Evolutionary conservation across 2,797 vertebrate species (phyloP).

Genomic region (Oryzias dopingdopingensis): DNA sequence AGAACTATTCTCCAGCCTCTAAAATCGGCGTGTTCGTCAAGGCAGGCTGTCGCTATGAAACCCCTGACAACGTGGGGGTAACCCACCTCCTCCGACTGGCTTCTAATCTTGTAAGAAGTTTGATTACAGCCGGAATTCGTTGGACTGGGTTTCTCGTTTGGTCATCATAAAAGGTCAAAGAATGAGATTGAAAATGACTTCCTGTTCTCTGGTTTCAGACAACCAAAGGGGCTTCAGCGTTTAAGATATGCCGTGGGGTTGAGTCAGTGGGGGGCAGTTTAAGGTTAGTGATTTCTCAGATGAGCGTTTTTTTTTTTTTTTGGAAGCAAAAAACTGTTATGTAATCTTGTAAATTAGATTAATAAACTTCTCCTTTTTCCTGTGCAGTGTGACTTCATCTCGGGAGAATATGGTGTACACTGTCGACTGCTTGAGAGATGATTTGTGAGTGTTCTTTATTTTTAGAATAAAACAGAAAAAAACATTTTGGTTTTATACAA

Average conservation of each 20-base stretch:
- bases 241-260: constrained; percentile 90
- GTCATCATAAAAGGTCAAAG: background rate
- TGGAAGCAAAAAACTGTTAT: no score
- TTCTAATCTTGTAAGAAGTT: constrained; percentile 81
- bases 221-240: constrained; percentile 95
- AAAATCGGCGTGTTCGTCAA: constrained; percentile 91
- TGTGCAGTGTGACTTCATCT: constrained; percentile 84
- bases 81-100: constrained; percentile 90
- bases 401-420: constrained; percentile 90
- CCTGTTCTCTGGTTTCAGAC: constrained; percentile 74
- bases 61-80: constrained; percentile 81
- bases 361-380: constrained; percentile 26
- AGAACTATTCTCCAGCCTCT: constrained; percentile 89
- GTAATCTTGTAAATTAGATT: no score
- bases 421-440: constrained; percentile 88
- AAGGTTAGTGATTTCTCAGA: constrained; percentile 77
- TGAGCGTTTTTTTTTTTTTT: background rate
- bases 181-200: no score
- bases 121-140: background rate
- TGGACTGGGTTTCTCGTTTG: background rate
- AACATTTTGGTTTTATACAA: no score
- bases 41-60: constrained; percentile 90
- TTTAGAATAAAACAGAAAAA: no score
- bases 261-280: constrained; percentile 92
- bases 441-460: constrained; percentile 82